Base-by-base conservation (phyloP, 2,888 invertebrate species). In the Teleogryllus oceanicus region DNA sequence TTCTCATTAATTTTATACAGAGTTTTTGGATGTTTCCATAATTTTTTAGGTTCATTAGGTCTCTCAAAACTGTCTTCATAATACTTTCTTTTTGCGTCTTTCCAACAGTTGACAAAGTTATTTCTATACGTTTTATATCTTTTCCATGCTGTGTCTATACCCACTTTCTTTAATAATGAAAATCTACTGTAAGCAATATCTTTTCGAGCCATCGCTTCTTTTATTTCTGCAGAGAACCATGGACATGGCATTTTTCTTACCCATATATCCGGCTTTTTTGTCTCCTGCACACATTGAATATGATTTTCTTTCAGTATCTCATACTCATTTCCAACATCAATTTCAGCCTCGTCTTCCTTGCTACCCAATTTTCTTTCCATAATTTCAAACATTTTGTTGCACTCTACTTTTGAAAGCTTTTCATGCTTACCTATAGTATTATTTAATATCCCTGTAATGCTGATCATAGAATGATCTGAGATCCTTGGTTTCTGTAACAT, bases 401-500 rank as follows among this genome's bases (percentile, higher is more conserved):
- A 77, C 11, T 77, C 10, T 21, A 77, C 2, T 18, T 49, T 77
- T 77, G 50, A 49, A 37, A 77, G 2, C 18, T 77, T 77, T 16
- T 49, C 77, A 21, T 37, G 13, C 49, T 18, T 24, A 21, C 49
- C 24, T 21, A 77, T 37, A 12, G 12, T 49, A 49, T 77, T 37
- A 49, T 77, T 77, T 16, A 77, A 21, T 16, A 77, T 37, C n/a
- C 77, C 37, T 50, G 49, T 49, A 18, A 77, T 77, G 11, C 18
- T 77, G 50, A 77, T 12, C 16, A 77, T 77, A 37, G 12, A 62
- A 18, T 62, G 62, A 12, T 62, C 49, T 37, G 77, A 77, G 18
- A 77, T 77, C 24, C 49, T 77, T 37, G 50, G 77, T 18, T 37
- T 37, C 11, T 77, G 21, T 49, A 77, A 77, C 37, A 77, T 49